A percentile compares a stretch with the other conserved stretches of the same genome.
Evolutionary conservation across 2,888 invertebrate species (phyloP).

Genomic region (Eristalis intricaria): DNA sequence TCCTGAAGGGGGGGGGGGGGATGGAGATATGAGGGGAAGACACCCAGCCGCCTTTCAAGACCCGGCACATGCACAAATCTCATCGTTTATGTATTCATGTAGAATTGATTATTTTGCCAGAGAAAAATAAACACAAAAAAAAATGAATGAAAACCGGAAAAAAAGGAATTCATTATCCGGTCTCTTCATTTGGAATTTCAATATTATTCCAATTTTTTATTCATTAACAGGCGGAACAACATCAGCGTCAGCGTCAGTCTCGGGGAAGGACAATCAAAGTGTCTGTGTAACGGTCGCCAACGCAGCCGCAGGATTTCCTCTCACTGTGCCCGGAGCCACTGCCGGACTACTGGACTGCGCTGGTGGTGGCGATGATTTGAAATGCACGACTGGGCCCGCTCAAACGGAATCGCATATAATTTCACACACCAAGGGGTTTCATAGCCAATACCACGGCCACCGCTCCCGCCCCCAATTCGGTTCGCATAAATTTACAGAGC

Average conservation of each 20-base stretch:
- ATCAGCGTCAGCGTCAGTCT: not conserved
- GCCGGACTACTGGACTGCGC: not conserved
- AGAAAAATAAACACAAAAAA: not conserved
- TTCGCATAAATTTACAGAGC: slow-evolving; percentile 49
- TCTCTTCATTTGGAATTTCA: slow-evolving; percentile 53
- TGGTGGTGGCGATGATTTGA: slow-evolving; percentile 18
- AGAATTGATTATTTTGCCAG: slow-evolving; percentile 45
- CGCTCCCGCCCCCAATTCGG: not conserved
- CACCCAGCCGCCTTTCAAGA: not conserved
- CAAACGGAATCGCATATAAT: slow-evolving; percentile 64
- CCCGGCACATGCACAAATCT: slow-evolving; percentile 12
- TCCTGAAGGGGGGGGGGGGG: not conserved
- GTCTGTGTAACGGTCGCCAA: not conserved
- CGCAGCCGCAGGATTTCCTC: slow-evolving; percentile 18
- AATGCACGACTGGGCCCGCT: slow-evolving; percentile 46
- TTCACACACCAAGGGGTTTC: slow-evolving; percentile 46
- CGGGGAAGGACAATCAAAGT: not conserved
- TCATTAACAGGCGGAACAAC: slow-evolving; percentile 36
- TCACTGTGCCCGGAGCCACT: not conserved
- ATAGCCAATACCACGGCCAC: not conserved
- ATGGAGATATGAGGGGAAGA: not conserved
- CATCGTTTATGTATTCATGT: slow-evolving; percentile 58
- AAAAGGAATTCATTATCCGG: slow-evolving; percentile 57
- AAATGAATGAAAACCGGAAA: not conserved
- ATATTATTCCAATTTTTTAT: slow-evolving; percentile 50